A percentile compares a stretch with the other conserved stretches of the same genome.
Conservation (phyloP, 2,888 invertebrate genomes). For the Acronicta aceris region DNA sequence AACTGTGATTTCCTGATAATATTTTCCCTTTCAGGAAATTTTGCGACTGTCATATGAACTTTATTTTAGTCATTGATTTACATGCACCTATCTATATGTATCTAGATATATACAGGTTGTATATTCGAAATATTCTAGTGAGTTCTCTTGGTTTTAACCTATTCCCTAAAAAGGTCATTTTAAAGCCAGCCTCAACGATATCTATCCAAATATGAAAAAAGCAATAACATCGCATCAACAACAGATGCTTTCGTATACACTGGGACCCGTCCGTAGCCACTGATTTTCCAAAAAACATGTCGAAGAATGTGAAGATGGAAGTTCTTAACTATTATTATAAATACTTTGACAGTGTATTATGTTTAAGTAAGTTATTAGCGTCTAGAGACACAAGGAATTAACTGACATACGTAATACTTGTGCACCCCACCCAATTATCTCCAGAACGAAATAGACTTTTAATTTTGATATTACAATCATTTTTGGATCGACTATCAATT, state of each 20-base stretch:
- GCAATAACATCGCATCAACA: too few relatives aligned
- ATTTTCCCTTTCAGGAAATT: constrained; percentile 2
- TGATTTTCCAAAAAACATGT: too few relatives aligned
- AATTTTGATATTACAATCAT: constrained; percentile 4
- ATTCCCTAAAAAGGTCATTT: too few relatives aligned
- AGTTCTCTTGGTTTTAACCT: background rate
- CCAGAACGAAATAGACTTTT: constrained; percentile 4
- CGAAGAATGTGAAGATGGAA: too few relatives aligned
- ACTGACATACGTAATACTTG: background rate
- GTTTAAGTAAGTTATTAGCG: too few relatives aligned
- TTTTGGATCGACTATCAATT: background rate
- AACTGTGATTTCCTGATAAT: constrained; percentile 6
- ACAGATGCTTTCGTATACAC: constrained; percentile 6
- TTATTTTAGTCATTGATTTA: constrained; percentile 8
- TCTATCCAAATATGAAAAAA: too few relatives aligned
- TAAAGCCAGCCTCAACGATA: too few relatives aligned
- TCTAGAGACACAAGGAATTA: too few relatives aligned
- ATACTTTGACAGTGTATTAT: too few relatives aligned
- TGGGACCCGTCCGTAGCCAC: constrained; percentile 20
- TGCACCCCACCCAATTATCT: background rate
- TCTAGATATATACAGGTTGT: background rate
- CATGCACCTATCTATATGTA: too few relatives aligned
- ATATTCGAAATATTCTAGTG: background rate
- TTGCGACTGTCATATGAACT: background rate
- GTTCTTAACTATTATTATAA: too few relatives aligned